Evolutionary conservation across 2,797 vertebrate genomes (phyloP), one percentile per base, ranked within the genome.

Genomic region (Anguilla marmorata): DNA sequence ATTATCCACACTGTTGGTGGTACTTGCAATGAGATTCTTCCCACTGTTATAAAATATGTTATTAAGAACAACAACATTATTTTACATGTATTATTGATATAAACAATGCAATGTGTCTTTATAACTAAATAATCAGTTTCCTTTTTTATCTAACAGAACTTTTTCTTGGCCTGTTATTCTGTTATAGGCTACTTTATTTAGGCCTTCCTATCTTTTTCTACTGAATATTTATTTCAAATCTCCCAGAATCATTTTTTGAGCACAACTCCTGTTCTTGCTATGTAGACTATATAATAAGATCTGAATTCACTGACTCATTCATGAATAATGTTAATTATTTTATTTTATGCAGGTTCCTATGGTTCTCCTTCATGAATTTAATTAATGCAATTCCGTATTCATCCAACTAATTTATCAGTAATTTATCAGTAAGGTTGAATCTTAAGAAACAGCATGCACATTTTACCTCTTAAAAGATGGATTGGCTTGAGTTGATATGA

Each of bases 311-410:
- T n/a, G 41, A 82, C 79, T 50, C 45, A 0, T n/a, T 82, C 79
- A n/a, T 24, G 79, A 48, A 82, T 48, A 50, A 82, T n/a, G 11
- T 79, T 3, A 50, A 82, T 82, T 50, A 82, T 82, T 41, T 80
- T 19, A 48, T 80, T 50, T 82, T 82, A 24, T 50, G 24, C 19
- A n/a, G 79, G 37, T 21, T 50, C 50, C 21, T 8, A 48, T 48
- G 19, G 6, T 45, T 48, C 30, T 30, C 5, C 41, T 48, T 82
- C 45, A 50, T 50, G 45, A 82, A 82, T 79, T 79, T 41, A 79
- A 79, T 21, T 16, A 41, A 45, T 16, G 7, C 2, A 50, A 16
- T 48, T 19, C 21, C 21, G 3, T 2, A 50, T 82, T 48, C 79
- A 48, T 24, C 41, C 1, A 48, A 24, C 19, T 48, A n/a, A 48